phyloP scores from a whole-genome alignment of 2,113 vertebrate species.

The Cyprinodon variegatus region DNA sequence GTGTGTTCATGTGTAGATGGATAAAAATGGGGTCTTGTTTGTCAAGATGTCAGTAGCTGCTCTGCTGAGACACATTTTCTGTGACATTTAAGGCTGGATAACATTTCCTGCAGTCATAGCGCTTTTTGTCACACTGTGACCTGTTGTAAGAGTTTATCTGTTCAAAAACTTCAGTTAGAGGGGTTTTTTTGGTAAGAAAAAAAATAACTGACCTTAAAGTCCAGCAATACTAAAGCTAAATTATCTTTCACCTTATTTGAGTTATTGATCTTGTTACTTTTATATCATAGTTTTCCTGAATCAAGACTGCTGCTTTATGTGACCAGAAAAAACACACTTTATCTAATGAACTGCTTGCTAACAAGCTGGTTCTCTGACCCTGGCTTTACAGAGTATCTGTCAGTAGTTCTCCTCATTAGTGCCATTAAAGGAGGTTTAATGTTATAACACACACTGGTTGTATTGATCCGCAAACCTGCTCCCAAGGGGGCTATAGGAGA shows the following conservation, averaged over 20 bases:
- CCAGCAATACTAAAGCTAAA: background rate
- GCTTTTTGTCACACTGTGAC: constrained; percentile 26
- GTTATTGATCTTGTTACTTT: background rate
- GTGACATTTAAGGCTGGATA: constrained; percentile 60
- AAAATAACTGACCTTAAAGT: background rate
- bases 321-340: constrained; percentile 1
- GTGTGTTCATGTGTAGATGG: background rate
- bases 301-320: fast-evolving
- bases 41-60: constrained; percentile 56
- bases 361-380: constrained; percentile 35
- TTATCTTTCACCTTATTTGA: background rate
- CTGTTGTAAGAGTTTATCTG: constrained; percentile 34
- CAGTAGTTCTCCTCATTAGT: constrained; percentile 73
- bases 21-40: constrained; percentile 43
- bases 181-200: background rate
- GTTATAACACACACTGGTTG: constrained; percentile 59
- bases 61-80: constrained; percentile 53
- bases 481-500: constrained; percentile 38
- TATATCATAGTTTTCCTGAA: background rate
- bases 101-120: constrained; percentile 35
- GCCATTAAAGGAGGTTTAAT: constrained; percentile 64
- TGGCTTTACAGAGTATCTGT: constrained; percentile 42
- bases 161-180: constrained; percentile 20
- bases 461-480: constrained; percentile 65
- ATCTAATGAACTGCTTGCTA: constrained; percentile 16